These are phyloP conservation scores for Plectrocnemia conspersa DNA, from an alignment of 1,140 invertebrate genomes.

Conservation along the genomic window DNA sequence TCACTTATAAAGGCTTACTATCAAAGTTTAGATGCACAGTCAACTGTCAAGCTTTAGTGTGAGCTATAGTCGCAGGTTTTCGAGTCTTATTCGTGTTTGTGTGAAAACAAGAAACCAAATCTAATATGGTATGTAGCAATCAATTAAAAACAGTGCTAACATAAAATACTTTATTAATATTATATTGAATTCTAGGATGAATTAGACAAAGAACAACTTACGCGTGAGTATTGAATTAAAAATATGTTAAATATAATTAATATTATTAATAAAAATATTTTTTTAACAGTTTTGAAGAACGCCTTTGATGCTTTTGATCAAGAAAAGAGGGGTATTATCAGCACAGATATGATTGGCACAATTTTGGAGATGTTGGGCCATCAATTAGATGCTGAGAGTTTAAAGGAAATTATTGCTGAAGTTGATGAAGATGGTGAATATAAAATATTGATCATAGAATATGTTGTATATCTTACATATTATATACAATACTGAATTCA, in stretches of 20 bases:
- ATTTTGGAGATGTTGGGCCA: slow-evolving; percentile 76
- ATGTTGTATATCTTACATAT: slow-evolving; percentile 1
- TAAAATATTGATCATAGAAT: slow-evolving; percentile 1
- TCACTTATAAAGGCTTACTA: slow-evolving; percentile 21
- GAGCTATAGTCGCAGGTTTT: no score
- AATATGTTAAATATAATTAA: no score
- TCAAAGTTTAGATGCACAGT: neutral
- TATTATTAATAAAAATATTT: neutral
- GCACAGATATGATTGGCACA: slow-evolving; percentile 66
- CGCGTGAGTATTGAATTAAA: slow-evolving; percentile 42
- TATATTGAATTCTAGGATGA: slow-evolving; percentile 45
- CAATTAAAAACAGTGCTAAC: slow-evolving; percentile 16
- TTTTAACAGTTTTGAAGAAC: slow-evolving; percentile 61
- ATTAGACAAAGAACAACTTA: slow-evolving; percentile 53
- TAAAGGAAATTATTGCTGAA: slow-evolving; percentile 63
- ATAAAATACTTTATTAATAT: no score
- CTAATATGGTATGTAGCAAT: no score
- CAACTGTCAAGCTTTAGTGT: no score
- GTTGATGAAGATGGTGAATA: slow-evolving; percentile 61
- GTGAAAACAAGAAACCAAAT: no score
- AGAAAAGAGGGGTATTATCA: slow-evolving; percentile 69
- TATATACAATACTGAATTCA: neutral
- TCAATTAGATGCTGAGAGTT: slow-evolving; percentile 60
- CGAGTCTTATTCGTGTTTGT: no score
- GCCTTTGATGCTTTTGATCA: slow-evolving; percentile 78